Evolutionary conservation across 2,113 vertebrate genomes (phyloP).

Genomic region (Myotis yumanensis): DNA sequence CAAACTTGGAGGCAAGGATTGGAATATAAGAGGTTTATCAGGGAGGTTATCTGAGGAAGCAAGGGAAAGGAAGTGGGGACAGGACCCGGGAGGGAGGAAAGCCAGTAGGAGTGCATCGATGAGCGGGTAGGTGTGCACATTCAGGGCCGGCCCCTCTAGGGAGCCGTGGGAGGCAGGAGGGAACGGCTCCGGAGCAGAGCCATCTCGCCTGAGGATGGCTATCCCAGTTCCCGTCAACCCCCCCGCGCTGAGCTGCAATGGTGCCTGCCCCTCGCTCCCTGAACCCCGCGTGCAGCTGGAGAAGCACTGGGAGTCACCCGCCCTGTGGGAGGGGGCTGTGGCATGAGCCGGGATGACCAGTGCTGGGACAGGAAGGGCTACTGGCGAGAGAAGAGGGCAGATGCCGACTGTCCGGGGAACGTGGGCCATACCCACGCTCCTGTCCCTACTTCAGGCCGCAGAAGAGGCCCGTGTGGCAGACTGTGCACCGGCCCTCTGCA

Average conservation of each 20-base stretch:
- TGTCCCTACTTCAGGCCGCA: background rate
- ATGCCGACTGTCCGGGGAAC: background rate
- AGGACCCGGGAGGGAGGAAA: background rate
- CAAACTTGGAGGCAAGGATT: background rate
- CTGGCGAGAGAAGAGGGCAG: background rate
- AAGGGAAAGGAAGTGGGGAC: background rate
- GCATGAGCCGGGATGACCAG: no score
- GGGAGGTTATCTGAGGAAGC: background rate
- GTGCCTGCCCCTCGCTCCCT: background rate
- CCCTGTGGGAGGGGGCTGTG: background rate
- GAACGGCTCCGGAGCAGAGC: background rate
- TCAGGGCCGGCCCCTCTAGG: fast-evolving
- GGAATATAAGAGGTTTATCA: background rate
- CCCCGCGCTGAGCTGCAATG: fast-evolving
- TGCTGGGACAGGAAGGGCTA: no score
- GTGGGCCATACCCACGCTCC: fast-evolving
- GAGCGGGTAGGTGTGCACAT: fast-evolving
- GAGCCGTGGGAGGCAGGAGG: background rate
- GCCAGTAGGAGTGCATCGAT: fast-evolving
- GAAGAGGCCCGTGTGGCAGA: no score
- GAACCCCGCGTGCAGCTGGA: fast-evolving
- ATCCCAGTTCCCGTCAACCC: background rate
- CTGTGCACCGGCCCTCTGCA: fast-evolving
- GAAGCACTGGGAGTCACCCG: fast-evolving
- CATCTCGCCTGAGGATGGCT: fast-evolving